A percentile compares a stretch with the other conserved stretches of the same genome.
Evolutionary conservation across 2,797 vertebrate species (phyloP).

Genomic region (Clarias fuscus): DNA sequence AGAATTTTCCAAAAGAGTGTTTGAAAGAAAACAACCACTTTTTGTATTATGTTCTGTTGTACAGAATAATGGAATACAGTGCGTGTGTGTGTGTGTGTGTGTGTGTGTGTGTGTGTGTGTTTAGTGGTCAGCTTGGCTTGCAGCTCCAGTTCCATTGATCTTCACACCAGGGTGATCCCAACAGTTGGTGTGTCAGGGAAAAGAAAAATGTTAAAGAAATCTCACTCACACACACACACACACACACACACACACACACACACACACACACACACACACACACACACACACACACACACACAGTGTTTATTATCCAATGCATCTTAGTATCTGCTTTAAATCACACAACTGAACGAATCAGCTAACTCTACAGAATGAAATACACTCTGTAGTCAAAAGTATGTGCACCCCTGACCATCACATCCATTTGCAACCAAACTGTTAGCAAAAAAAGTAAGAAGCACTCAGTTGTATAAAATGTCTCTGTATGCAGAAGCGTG

Average conservation of each 20-base stretch:
- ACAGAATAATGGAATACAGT: neutral
- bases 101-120: neutral
- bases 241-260: conserved; percentile 20
- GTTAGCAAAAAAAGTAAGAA: neutral
- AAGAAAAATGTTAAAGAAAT: neutral
- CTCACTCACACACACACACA: conserved; percentile 19
- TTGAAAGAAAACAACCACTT: neutral
- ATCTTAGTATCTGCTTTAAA: neutral
- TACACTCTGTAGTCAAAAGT: neutral
- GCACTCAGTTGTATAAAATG: neutral
- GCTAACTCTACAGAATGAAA: neutral
- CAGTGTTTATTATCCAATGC: neutral
- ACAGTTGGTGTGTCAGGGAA: neutral
- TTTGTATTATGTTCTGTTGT: neutral
- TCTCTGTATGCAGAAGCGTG: neutral
- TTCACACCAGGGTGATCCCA: neutral
- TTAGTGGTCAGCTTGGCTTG: neutral
- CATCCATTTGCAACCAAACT: neutral
- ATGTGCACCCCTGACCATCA: neutral
- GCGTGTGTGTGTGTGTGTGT: neutral
- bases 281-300: neutral
- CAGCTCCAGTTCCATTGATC: neutral
- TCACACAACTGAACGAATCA: neutral
- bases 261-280: conserved; percentile 4
- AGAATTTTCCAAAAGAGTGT: neutral